Conservation (phyloP, 1,140 invertebrate genomes). For the Danaus melanippus region DNA sequence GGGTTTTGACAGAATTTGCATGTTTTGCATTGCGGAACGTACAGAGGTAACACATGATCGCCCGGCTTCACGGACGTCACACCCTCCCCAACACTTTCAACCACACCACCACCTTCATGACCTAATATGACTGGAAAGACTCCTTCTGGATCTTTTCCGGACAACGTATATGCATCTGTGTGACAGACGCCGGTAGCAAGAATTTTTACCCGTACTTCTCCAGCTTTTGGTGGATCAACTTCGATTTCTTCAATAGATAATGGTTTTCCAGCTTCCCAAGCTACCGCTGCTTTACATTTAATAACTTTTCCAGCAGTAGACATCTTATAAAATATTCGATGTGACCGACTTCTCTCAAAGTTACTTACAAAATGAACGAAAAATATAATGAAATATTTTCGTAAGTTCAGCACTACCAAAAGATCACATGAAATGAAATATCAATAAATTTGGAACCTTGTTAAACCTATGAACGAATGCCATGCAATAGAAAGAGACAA, state of each 20-base stretch:
- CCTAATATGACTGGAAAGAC: conserved; percentile 94
- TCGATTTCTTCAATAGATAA: conserved; percentile 92
- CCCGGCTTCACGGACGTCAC: conserved; percentile 90
- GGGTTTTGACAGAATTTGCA: conserved; percentile 97
- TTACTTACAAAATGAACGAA: conserved; percentile 14
- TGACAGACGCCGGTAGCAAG: conserved; percentile 95
- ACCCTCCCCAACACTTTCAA: conserved; percentile 96
- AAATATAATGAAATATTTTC: conserved; percentile 1
- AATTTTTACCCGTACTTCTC: conserved; percentile 89
- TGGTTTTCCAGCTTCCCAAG: conserved; percentile 91
- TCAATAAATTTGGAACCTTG: neutral
- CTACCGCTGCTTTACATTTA: conserved; percentile 91
- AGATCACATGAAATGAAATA: conserved; percentile 2
- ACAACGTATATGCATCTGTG: conserved; percentile 95
- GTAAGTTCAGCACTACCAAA: neutral
- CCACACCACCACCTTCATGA: conserved; percentile 95
- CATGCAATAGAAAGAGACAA: too few relatives aligned
- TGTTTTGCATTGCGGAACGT: conserved; percentile 95
- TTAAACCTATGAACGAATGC: neutral
- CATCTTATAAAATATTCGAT: conserved; percentile 12
- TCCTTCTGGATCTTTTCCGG: conserved; percentile 95
- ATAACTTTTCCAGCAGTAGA: conserved; percentile 75
- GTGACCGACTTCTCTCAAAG: conserved; percentile 1
- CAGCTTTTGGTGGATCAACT: conserved; percentile 94
- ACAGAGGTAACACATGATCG: conserved; percentile 97